Conservation (phyloP, 2,113 vertebrate genomes). For the Chitala chitala region DNA sequence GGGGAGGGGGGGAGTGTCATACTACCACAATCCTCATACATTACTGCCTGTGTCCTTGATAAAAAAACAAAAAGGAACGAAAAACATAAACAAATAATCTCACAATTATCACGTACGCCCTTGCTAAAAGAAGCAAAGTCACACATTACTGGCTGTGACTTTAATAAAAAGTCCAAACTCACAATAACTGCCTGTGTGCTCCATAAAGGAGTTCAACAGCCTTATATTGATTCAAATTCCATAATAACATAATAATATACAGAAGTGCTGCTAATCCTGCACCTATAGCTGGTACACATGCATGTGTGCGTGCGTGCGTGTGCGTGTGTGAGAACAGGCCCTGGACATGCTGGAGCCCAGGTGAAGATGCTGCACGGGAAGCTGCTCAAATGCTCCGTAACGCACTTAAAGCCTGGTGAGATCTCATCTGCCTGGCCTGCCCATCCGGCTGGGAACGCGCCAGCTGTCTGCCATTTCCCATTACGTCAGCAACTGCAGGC, state of each 20-base stretch:
- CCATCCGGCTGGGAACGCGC: slow-evolving; percentile 7
- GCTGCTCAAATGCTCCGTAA: neutral
- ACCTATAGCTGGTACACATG: neutral
- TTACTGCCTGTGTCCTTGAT: no score
- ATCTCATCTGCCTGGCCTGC: slow-evolving; percentile 16
- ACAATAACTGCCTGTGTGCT: neutral
- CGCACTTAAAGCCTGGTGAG: slow-evolving; percentile 20
- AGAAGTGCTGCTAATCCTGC: neutral
- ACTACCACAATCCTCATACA: no score
- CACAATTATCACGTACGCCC: no score
- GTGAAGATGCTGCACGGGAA: neutral
- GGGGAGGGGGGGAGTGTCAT: no score
- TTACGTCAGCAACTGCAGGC: slow-evolving; percentile 21
- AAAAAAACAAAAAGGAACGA: no score
- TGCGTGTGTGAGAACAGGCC: neutral
- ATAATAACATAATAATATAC: neutral
- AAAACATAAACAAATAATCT: no score
- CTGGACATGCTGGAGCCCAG: slow-evolving; percentile 2
- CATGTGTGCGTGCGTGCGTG: no score
- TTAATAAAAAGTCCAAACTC: neutral
- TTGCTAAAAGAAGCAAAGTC: no score
- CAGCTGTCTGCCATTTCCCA: slow-evolving; percentile 23
- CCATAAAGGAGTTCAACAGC: neutral
- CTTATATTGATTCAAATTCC: neutral
- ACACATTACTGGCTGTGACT: no score